Conservation (phyloP, 2,888 invertebrate genomes). For the Piscicola geometra region DNA sequence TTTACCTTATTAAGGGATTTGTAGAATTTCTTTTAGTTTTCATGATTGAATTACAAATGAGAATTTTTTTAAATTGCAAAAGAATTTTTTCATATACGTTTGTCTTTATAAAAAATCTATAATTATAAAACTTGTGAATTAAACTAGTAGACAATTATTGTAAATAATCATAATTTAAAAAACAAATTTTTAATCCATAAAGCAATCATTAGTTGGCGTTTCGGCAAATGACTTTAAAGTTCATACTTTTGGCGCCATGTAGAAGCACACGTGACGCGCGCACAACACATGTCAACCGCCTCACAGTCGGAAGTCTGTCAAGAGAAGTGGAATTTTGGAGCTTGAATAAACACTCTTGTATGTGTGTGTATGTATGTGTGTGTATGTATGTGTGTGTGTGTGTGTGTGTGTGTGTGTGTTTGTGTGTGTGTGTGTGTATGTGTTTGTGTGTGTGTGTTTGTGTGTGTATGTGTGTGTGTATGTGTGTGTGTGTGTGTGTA, state of each 20-base stretch:
- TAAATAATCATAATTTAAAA: no score
- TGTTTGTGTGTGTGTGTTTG: slow-evolving; percentile 12
- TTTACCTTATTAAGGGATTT: neutral
- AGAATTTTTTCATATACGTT: no score
- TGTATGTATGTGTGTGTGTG: slow-evolving; percentile 6
- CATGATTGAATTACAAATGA: no score
- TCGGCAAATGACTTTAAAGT: neutral
- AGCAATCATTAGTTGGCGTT: neutral
- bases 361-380: neutral
- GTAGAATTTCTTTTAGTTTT: neutral
- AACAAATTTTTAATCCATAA: no score
- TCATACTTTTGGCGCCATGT: neutral
- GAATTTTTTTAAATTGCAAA: no score
- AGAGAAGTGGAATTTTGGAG: neutral
- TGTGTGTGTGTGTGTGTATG: slow-evolving; percentile 6
- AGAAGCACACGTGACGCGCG: neutral
- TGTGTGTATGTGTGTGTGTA: slow-evolving; percentile 6
- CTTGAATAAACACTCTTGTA: neutral
- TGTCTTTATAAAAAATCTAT: no score
- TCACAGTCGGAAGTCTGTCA: neutral
- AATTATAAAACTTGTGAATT: no score
- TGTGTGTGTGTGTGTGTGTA: slow-evolving; percentile 19
- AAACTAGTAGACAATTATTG: no score
- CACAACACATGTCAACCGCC: neutral
- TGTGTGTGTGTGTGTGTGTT: slow-evolving; percentile 11